Evolutionary conservation across 1,140 invertebrate genomes (phyloP), one percentile per base, ranked within the genome.

Genomic region (Eciton burchellii): DNA sequence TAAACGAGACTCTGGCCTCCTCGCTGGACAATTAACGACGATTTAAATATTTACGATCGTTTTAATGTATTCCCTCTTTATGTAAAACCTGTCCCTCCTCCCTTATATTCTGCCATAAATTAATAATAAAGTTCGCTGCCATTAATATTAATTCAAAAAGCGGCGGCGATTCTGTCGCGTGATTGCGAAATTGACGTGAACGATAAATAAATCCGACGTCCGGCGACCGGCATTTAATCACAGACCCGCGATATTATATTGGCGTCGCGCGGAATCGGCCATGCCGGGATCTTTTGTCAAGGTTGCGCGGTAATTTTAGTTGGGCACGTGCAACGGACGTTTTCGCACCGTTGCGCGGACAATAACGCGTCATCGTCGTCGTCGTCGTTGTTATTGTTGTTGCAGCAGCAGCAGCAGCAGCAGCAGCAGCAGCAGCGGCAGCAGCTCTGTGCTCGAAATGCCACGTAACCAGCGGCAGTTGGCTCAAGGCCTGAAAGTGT

Each of bases 271-370:
- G 12, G 70, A 79, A 79, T 68, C 35, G 35, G 35, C n/a, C 24
- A 29, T 8, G 9, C 24, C 49, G 35, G 24, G 68, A 68, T 70
- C 63, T 79, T 79, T 79, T 70, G 74, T 79, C 74, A 79, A 79
- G 74, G 74, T 79, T 79, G 70, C 21, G 63, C 24, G 56, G 74
- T 79, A 79, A 79, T 79, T 79, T 79, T 79, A 79, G 74, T 79
- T 70, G 24, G 24, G 74, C 35, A 35, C 63, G 21, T 79, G 74
- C 21, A 47, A 29, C 74, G 49, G 49, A 70, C 63, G 52, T 79
- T 79, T 79, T 56, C 74, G 65, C 63, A 45, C 16, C 49, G 52
- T 16, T 54, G 35, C 9, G 16, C 35, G n/a, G 56, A 79, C 74
- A 79, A 79, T 79, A 79, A 79, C 74, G 43, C 35, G 49, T 70